A percentile compares a stretch with the other conserved stretches of the same genome.
Evolutionary conservation across 2,888 invertebrate genomes (phyloP).

Genomic region (Yponomeuta malinellus): DNA sequence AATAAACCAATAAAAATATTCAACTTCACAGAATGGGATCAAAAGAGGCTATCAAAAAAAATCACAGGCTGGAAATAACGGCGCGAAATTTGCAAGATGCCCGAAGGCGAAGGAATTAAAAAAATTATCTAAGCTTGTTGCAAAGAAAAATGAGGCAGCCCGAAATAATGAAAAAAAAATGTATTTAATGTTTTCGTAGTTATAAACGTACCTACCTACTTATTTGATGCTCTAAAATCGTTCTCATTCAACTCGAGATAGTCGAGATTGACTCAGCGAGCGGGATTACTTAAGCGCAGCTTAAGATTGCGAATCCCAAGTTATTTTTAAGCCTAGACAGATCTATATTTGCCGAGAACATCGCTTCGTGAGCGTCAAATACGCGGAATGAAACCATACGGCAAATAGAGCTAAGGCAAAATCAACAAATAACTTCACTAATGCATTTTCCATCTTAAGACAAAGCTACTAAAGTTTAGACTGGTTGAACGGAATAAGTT

Average conservation of each 20-base stretch:
- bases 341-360: not conserved
- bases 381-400: slow-evolving; percentile 1
- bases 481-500: not conserved
- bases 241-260: not conserved
- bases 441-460: not conserved
- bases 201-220: too few relatives aligned
- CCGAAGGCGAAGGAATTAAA: not conserved
- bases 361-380: slow-evolving; percentile 2
- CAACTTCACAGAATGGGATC: not conserved
- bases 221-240: not conserved
- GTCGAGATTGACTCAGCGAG: not conserved
- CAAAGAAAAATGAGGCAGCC: not conserved
- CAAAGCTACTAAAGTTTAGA: not conserved
- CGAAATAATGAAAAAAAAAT: too few relatives aligned
- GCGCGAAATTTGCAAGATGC: not conserved
- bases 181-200: too few relatives aligned
- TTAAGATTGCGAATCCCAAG: not conserved
- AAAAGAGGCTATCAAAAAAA: not conserved
- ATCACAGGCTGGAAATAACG: not conserved
- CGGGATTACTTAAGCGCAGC: not conserved
- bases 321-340: slow-evolving; percentile 1
- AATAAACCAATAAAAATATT: too few relatives aligned
- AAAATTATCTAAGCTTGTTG: not conserved
- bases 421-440: not conserved
- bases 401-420: not conserved